Evolutionary conservation across 2,113 vertebrate species (phyloP).

Genomic region (Polypterus bichir): DNA sequence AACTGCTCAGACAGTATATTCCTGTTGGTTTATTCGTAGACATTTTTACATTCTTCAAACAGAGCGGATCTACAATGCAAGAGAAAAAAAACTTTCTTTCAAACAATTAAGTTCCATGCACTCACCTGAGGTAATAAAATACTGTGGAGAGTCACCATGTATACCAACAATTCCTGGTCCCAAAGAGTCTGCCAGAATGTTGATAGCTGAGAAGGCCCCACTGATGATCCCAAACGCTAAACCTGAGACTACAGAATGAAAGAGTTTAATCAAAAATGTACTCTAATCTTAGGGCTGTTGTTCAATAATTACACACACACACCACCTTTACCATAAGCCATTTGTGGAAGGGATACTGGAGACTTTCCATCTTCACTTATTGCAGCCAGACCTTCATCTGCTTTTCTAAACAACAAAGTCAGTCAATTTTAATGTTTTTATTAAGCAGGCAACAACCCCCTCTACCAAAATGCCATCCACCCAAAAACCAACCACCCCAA

Average conservation of each 20-base stretch:
- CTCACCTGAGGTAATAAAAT: slow-evolving; percentile 60
- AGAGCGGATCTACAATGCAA: too few relatives aligned
- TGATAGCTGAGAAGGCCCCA: slow-evolving; percentile 48
- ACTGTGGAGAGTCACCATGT: slow-evolving; percentile 55
- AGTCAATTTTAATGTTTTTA: too few relatives aligned
- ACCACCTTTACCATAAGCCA: slow-evolving; percentile 53
- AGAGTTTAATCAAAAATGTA: not conserved
- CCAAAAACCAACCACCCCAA: too few relatives aligned
- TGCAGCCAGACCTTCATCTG: slow-evolving; percentile 44
- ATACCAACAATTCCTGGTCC: slow-evolving; percentile 57
- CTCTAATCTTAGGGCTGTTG: not conserved
- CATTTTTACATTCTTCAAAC: too few relatives aligned
- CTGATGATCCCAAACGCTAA: slow-evolving; percentile 60
- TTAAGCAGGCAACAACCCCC: too few relatives aligned
- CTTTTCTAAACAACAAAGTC: slow-evolving; percentile 37
- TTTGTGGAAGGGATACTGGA: slow-evolving; percentile 49
- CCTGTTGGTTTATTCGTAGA: too few relatives aligned
- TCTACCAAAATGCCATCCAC: too few relatives aligned
- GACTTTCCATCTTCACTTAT: slow-evolving; percentile 51
- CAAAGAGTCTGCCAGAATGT: slow-evolving; percentile 46
- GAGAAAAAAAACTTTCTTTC: too few relatives aligned
- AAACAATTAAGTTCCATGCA: too few relatives aligned
- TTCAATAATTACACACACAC: rapidly evolving
- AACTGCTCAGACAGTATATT: too few relatives aligned
- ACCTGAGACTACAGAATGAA: slow-evolving; percentile 40